Percentiles rank a stretch among this genome's conserved stretches.
Evolutionary conservation across 2,888 invertebrate species (phyloP).

Genomic region (Epicampocera succincta): DNA sequence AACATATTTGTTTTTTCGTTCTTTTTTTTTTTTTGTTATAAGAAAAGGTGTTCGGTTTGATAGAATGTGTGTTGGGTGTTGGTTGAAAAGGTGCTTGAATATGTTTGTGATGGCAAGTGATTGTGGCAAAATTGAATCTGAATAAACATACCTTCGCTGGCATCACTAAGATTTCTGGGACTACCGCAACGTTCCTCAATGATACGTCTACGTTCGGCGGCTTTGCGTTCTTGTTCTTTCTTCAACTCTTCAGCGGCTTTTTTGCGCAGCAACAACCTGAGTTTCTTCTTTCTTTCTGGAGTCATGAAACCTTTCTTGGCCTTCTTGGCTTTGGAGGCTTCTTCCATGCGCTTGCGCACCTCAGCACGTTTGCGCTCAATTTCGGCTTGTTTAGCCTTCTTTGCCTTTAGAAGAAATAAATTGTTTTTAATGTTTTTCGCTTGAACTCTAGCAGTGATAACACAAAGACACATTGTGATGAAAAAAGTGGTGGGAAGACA

Average conservation of each 20-base stretch:
- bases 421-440: not conserved
- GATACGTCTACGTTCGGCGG: conserved; percentile 98
- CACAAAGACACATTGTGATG: conserved; percentile 68
- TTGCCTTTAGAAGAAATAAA: conserved; percentile 85
- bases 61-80: conserved; percentile 51
- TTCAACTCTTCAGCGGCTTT: conserved; percentile 99
- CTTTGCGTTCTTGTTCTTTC: conserved; percentile 99
- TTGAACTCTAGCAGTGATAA: not conserved
- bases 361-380: conserved; percentile 99
- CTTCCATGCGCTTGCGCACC: conserved; percentile 99
- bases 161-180: conserved; percentile 94
- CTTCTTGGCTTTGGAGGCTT: conserved; percentile 98
- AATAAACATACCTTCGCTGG: conserved; percentile 91
- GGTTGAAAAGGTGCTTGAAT: conserved; percentile 3
- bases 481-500: conserved; percentile 39
- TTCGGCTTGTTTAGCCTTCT: conserved; percentile 98
- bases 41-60: conserved; percentile 18
- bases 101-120: conserved; percentile 12
- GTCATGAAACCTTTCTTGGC: conserved; percentile 99
- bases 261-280: conserved; percentile 99
- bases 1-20: not conserved
- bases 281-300: conserved; percentile 99
- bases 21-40: not conserved
- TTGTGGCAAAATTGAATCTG: conserved; percentile 62
- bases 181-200: conserved; percentile 97